Evolutionary conservation across 1,140 invertebrate genomes (phyloP), one percentile per base, ranked within the genome.

Genomic region (Brevipalpus yothersi): DNA sequence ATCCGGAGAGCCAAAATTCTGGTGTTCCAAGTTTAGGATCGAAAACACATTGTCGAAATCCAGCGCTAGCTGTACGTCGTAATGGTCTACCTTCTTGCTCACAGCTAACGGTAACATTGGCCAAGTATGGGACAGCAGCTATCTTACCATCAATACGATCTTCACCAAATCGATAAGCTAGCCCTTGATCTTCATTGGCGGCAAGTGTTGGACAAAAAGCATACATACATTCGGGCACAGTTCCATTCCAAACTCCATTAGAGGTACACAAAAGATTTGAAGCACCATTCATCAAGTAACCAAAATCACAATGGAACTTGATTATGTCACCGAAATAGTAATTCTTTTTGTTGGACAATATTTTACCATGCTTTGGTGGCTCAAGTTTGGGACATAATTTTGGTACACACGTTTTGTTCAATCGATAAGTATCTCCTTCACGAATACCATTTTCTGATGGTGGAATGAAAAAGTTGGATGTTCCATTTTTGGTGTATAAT

Each of bases 321-420:
- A 93, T 81, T 41, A 86, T 72, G 70, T 94, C 90, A 0, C 87
- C 87, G 70, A 87, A 95, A 65, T 90, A 84, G 71, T 84, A 90
- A 64, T 80, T 76, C 40, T 75, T 74, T 69, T 83, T 82, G 1
- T 84, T 87, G 0, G 86, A 81, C 15, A 96, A 70, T 43, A 95
- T 72, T 65, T 84, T 77, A 53, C 90, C 91, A 73, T 96, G 93
- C 69, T 87, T 83, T 1, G 89, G 90, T 0, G 81, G 73, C n/a
- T 72, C 68, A 19, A 95, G 68, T 4, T 72, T 68, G 11, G 88
- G 82, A 67, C 91, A 96, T 82, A 31, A 89, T 87, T 3, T 90
- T 76, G 0, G 85, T 41, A 95, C 89, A 71, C 89, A 94, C 17
- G 89, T 92, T 74, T 95, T 94, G 69, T 95, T 95, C 62, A 85